Conservation (phyloP, 2,113 vertebrate species). For the Anoura caudifer region DNA sequence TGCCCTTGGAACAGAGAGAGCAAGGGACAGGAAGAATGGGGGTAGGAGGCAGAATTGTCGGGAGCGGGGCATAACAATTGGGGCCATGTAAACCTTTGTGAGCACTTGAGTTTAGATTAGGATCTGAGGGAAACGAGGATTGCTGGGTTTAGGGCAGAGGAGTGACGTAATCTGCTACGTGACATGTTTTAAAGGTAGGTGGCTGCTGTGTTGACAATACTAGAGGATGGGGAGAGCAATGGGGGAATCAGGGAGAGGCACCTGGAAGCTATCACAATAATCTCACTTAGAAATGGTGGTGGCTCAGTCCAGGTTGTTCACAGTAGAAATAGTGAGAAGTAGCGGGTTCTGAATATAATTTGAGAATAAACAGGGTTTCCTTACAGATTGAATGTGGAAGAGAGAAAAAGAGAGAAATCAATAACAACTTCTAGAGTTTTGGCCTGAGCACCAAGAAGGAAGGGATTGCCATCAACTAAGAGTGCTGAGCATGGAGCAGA, state of each 20-base stretch:
- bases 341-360: not conserved
- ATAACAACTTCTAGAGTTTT: not conserved
- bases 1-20: not conserved
- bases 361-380: not conserved
- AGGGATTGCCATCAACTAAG: not conserved
- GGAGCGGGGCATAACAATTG: fast-evolving
- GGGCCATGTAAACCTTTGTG: not conserved
- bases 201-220: not conserved
- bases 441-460: not conserved
- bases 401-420: not conserved
- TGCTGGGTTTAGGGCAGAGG: not conserved
- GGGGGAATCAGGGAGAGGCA: not conserved
- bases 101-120: not conserved
- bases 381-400: not conserved
- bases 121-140: not conserved
- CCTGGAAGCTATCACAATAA: not conserved
- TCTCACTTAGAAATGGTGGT: not conserved
- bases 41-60: not conserved
- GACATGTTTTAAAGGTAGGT: not conserved
- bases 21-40: not conserved
- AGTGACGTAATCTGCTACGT: not conserved
- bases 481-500: not conserved
- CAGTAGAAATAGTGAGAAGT: not conserved
- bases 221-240: not conserved
- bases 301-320: not conserved